Conservation (phyloP, 2,888 invertebrate species). For the Apodemia duryi region DNA sequence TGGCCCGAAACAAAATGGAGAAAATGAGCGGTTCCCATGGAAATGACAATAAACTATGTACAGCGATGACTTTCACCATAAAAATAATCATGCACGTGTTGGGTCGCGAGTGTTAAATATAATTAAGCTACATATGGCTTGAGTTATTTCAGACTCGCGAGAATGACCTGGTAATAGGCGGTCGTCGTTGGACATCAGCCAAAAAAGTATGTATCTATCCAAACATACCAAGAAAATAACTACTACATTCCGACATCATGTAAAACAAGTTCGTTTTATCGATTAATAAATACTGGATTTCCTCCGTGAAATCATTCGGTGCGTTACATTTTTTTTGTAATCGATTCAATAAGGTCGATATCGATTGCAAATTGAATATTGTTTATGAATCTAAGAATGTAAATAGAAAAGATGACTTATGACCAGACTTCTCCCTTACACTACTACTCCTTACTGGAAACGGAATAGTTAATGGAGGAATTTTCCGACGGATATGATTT, state of each 20-base stretch:
- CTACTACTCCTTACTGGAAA: too few species aligned
- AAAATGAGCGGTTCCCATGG: too few species aligned
- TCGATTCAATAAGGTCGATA: neutral
- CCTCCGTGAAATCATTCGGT: neutral
- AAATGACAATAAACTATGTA: too few species aligned
- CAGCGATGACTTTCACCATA: too few species aligned
- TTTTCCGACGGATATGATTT: too few species aligned
- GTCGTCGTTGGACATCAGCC: neutral
- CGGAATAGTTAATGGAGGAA: too few species aligned
- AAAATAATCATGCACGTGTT: too few species aligned
- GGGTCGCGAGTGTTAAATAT: neutral
- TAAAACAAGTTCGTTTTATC: neutral
- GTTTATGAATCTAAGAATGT: too few species aligned
- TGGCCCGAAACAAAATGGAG: too few species aligned
- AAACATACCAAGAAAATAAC: constrained; percentile 3
- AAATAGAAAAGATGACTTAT: too few species aligned
- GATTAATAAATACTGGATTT: neutral
- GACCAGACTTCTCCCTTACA: too few species aligned
- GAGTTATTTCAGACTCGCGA: constrained; percentile 14
- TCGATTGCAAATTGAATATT: neutral
- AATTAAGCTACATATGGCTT: constrained; percentile 6
- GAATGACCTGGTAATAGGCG: constrained; percentile 19
- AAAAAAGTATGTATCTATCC: neutral
- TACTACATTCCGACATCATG: neutral
- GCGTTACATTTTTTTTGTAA: neutral